A percentile compares a stretch with the other conserved stretches of the same genome.
Conservation (phyloP, 2,797 vertebrate species). For the Pangasius mekongensis region DNA sequence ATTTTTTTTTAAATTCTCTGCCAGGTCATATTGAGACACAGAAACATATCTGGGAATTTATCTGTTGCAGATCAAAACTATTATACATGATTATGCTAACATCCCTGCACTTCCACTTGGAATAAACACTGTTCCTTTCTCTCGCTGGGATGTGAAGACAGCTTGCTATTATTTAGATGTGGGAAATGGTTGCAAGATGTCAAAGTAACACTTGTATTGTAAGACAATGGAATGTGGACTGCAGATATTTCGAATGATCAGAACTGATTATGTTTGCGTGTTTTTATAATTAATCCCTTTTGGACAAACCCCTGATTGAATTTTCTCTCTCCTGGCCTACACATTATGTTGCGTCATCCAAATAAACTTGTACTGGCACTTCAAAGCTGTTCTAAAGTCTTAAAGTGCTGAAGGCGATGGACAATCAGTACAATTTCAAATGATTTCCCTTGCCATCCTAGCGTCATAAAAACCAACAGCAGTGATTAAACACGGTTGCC, state of each 20-base stretch:
- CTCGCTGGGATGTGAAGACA: neutral
- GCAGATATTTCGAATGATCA: constrained; percentile 55
- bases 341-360: constrained; percentile 15
- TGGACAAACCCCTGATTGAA: constrained; percentile 57
- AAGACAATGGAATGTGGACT: constrained; percentile 61
- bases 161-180: constrained; percentile 33
- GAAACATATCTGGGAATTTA: constrained; percentile 3
- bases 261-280: constrained; percentile 69
- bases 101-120: neutral
- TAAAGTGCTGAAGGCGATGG: constrained; percentile 43
- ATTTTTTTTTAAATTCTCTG: neutral
- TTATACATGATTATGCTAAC: constrained; percentile 2
- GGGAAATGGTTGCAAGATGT: constrained; percentile 37
- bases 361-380: constrained; percentile 37
- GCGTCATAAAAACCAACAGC: constrained; percentile 29
- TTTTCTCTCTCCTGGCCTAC: constrained; percentile 59
- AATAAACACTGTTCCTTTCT: constrained; percentile 21
- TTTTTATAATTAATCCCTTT: constrained; percentile 65
- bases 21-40: neutral
- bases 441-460: constrained; percentile 47
- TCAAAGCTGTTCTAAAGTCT: constrained; percentile 11
- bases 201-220: constrained; percentile 17
- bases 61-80: neutral
- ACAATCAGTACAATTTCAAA: constrained; percentile 54
- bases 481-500: constrained; percentile 25